Evolutionary conservation across 2,797 vertebrate genomes (phyloP).

Genomic region (Corythornis leucogaster): DNA sequence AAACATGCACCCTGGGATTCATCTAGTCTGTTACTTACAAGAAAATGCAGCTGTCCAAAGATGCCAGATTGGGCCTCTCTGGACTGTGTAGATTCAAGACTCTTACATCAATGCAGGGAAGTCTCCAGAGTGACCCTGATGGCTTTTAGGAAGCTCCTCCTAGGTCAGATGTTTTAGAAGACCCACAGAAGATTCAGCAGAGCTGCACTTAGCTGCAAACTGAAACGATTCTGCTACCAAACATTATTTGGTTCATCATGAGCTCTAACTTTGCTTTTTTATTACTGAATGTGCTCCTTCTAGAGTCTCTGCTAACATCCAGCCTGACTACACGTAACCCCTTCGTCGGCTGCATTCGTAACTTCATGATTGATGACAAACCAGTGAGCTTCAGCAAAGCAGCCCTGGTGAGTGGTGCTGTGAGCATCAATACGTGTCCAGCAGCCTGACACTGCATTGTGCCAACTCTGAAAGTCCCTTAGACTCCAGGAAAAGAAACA

Average conservation of each 20-base stretch:
- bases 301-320: conserved; percentile 86
- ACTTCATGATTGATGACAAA: conserved; percentile 86
- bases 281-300: conserved; percentile 23
- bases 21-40: not conserved
- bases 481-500: conserved; percentile 20
- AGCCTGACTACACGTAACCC: conserved; percentile 79
- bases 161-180: not conserved
- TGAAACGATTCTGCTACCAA: not conserved
- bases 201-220: not conserved
- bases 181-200: not conserved
- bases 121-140: not conserved
- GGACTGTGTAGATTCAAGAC: not conserved
- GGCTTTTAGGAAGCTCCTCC: not conserved
- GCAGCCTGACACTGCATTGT: conserved; percentile 73
- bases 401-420: conserved; percentile 88
- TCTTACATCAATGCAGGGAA: not conserved
- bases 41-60: not conserved
- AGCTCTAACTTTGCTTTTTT: not conserved
- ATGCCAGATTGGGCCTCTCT: not conserved
- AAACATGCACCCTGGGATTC: not conserved
- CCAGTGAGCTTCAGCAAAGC: conserved; percentile 89
- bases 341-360: conserved; percentile 91
- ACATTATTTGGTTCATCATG: not conserved
- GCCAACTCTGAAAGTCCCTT: not conserved
- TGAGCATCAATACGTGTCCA: conserved; percentile 90